Evolutionary conservation across 1,140 invertebrate genomes (phyloP).

Genomic region (Drosophila teissieri): DNA sequence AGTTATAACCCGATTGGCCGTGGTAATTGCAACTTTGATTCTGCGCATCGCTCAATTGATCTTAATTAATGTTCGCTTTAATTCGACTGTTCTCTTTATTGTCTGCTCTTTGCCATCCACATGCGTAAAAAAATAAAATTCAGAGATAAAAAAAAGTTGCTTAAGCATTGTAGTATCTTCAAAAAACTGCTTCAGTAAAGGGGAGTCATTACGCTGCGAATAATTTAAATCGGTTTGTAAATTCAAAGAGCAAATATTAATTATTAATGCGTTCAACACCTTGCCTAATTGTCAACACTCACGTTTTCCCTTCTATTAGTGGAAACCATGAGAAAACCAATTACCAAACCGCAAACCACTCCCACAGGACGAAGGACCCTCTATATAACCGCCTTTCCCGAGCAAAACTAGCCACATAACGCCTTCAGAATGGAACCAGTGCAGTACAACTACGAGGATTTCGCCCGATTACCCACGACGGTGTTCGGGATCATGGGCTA

Average conservation of each 20-base stretch:
- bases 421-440: conserved; percentile 30
- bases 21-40: conserved; percentile 50
- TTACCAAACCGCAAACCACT: conserved; percentile 20
- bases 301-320: conserved; percentile 3
- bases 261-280: conserved; percentile 20
- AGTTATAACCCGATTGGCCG: conserved; percentile 13
- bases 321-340: not conserved
- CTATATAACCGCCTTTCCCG: conserved; percentile 29
- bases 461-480: conserved; percentile 19
- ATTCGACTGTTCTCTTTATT: conserved; percentile 12
- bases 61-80: conserved; percentile 68
- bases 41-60: conserved; percentile 53
- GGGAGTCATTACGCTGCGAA: not conserved
- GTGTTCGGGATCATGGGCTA: conserved; percentile 37
- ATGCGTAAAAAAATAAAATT: not conserved
- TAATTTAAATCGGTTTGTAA: not conserved
- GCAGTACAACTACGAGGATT: conserved; percentile 46
- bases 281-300: conserved; percentile 1
- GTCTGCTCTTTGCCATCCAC: conserved; percentile 17
- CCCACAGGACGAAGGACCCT: conserved; percentile 13
- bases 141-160: not conserved
- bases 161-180: not conserved
- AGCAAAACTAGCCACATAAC: not conserved
- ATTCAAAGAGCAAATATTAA: not conserved
- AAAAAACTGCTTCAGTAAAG: not conserved